phyloP scores from a whole-genome alignment of 2,888 invertebrate genomes.

The Drosophila imparisetae region DNA sequence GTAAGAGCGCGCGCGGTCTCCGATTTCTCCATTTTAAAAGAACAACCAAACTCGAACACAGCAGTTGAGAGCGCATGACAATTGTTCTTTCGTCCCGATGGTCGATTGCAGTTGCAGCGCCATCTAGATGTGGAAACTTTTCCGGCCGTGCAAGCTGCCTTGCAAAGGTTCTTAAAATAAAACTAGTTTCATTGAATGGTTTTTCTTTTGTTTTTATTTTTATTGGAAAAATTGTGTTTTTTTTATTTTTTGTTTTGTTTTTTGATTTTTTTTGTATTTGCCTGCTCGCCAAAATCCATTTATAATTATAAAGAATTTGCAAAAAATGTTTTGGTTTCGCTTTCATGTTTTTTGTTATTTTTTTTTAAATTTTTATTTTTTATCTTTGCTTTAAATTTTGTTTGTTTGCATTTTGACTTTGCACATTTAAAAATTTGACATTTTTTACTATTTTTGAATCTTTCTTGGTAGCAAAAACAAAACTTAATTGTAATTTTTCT shows the following conservation, averaged over 20 bases:
- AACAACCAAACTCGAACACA: neutral
- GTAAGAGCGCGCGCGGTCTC: accelerated
- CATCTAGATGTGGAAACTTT: neutral
- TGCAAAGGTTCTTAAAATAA: neutral
- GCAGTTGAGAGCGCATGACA: neutral
- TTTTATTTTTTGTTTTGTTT: slow-evolving; percentile 44
- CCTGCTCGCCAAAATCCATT: slow-evolving; percentile 67
- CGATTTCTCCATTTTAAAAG: neutral
- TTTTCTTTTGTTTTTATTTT: slow-evolving; percentile 56
- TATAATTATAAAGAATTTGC: slow-evolving; percentile 73
- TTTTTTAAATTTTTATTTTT: neutral
- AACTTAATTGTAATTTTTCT: slow-evolving; percentile 81
- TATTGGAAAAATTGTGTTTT: slow-evolving; percentile 71
- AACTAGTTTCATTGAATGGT: neutral
- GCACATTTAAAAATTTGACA: slow-evolving; percentile 73
- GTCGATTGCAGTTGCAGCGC: neutral
- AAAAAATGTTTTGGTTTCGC: slow-evolving; percentile 54
- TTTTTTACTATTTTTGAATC: slow-evolving; percentile 32
- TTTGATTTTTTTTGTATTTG: slow-evolving; percentile 37
- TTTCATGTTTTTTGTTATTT: slow-evolving; percentile 15
- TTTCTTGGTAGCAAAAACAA: slow-evolving; percentile 71
- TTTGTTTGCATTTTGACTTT: slow-evolving; percentile 41
- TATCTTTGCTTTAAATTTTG: slow-evolving; percentile 15
- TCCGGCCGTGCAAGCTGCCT: neutral
- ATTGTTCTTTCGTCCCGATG: neutral